Evolutionary conservation across 2,888 invertebrate genomes (phyloP), one percentile per base, ranked within the genome.

Genomic region (Hyles lineata): DNA sequence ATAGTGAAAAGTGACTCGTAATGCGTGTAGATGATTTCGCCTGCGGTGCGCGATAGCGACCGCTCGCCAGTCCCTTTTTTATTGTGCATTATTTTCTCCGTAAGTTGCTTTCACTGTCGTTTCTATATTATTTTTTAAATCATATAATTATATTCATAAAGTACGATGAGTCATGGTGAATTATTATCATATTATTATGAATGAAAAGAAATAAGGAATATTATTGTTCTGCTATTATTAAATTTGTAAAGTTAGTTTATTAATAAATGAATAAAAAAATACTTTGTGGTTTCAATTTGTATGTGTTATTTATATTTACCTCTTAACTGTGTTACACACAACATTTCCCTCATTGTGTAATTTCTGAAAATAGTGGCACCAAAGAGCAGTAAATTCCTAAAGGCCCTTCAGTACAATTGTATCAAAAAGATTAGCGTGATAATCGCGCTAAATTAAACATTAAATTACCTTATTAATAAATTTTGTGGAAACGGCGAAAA

Each of bases 231-330:
- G 94, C 94, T 94, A 94, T 94, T 94, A 94, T 94, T 94, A 94
- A 93, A 94, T 94, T 94, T 94, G 94, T 94, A 94, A 94, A 94
- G 94, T 94, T 94, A 94, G 94, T 94, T 94, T 94, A 94, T 94
- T 94, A 94, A 94, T 94, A 94, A 94, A 94, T 93, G 92, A 94
- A 90, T 93, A 94, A 94, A 93, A 93, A 93, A 89, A 83, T 76
- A 88, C 79, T 86, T 80, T 82, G 82, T 90, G 85, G 89, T 92
- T 92, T 93, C 85, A 86, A 81, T 89, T 80, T 73, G 23, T 60
- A 43, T 77, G 63, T 74, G 52, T 71, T 35, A 6, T 60, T 43
- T 74, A 72, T 35, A 6, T 60, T 43, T 74, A 72, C 70, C 62
- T 71, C 25, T 15, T 1, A 69, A n/a, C 29, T 29, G 35, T 50